Evolutionary conservation across 1,140 invertebrate species (phyloP).

Genomic region (Andrena cerasifolii): DNA sequence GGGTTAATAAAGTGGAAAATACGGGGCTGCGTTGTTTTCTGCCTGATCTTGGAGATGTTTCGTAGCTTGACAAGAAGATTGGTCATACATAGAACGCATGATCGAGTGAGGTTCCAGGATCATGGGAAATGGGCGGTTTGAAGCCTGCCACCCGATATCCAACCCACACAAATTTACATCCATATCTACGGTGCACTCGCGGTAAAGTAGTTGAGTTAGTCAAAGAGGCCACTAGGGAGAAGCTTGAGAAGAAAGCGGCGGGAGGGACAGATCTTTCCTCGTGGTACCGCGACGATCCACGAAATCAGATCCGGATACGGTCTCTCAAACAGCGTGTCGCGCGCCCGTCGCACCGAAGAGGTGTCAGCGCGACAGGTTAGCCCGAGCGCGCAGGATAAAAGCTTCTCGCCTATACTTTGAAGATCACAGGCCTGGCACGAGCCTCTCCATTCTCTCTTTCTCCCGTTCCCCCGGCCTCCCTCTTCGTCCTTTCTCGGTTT

Average conservation of each 20-base stretch:
- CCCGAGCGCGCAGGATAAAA: slow-evolving; percentile 62
- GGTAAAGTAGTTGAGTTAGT: slow-evolving; percentile 12
- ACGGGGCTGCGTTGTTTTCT: slow-evolving; percentile 14
- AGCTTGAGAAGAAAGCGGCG: slow-evolving; percentile 16
- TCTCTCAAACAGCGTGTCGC: slow-evolving; percentile 48
- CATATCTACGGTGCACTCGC: no score
- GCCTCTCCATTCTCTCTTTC: slow-evolving; percentile 48
- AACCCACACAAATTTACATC: no score
- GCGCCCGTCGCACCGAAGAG: slow-evolving; percentile 43
- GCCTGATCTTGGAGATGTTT: neutral
- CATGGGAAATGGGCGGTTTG: no score
- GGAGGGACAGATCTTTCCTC: slow-evolving; percentile 1
- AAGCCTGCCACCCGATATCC: no score
- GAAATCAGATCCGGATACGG: slow-evolving; percentile 60
- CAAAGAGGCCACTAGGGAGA: slow-evolving; percentile 2
- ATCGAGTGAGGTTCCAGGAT: no score
- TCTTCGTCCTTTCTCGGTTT: slow-evolving; percentile 64
- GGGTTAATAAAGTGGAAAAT: slow-evolving; percentile 50
- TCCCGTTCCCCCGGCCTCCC: slow-evolving; percentile 7
- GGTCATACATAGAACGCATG: no score
- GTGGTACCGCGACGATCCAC: neutral
- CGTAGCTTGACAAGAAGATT: no score
- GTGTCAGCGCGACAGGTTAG: slow-evolving; percentile 58
- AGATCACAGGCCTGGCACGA: slow-evolving; percentile 74
- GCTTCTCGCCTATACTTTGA: slow-evolving; percentile 70